Base-by-base conservation (phyloP, 2,113 vertebrate genomes). In the Gymnarchus niloticus region DNA sequence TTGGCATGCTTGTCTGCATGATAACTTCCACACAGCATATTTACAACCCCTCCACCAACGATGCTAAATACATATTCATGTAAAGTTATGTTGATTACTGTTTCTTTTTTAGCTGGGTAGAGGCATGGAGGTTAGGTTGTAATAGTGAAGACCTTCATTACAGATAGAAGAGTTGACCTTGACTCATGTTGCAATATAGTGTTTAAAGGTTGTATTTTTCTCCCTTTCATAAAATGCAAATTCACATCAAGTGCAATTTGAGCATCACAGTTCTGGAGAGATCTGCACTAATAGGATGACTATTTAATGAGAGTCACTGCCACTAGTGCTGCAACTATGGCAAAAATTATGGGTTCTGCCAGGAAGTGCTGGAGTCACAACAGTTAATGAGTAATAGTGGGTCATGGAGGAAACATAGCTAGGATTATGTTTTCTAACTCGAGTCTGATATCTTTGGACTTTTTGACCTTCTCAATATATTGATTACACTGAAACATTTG, bases 111-210 rank as follows among this genome's bases (percentile, higher is more conserved):
- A 84, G 5, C 51, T 21, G 41, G 49, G 21, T 23, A 10, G 37
- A 51, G 56, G 23, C 52, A 51, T 84, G 49, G 49, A 33, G 48
- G 51, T 52, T 37, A 49, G 23, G 12, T 56, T 56, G 51, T 85
- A 83, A 84, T 86, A 86, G 84, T 84, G 44, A 56, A 80, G 85
- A 73, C 77, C 86, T 89, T 87, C 88, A 89, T 90, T 86, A 85
- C 57, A 87, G 83, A 88, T 91, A 91, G 91, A 90, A 91, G 90
- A 86, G 86, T 56, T 90, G 89, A 92, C 90, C 86, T 89, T 92
- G 82, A 65, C 56, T 25, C 59, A 86, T 83, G 83, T 84, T 83
- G 83, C 57, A 88, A 33, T 77, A 69, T 41, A 77, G 59, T 77
- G 19, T 51, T 76, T 85, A 51, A 46, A 84, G 86, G 56, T 77